Evolutionary conservation across 2,113 vertebrate species (phyloP).

Genomic region (Drymodes brunneopygia): DNA sequence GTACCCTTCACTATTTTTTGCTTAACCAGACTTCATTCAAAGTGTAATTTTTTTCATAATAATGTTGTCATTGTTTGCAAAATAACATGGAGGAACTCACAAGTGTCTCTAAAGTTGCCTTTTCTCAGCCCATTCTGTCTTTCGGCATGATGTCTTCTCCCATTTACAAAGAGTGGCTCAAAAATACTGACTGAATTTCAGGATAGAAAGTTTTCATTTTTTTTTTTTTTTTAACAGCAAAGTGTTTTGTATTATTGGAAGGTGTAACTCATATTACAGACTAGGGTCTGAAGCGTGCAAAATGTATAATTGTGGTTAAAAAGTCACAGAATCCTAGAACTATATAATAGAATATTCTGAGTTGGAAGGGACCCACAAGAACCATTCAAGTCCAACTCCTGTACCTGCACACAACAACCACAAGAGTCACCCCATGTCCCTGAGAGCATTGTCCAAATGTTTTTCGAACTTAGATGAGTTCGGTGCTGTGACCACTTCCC

Average conservation of each 20-base stretch:
- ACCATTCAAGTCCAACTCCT: not conserved
- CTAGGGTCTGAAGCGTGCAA: not conserved
- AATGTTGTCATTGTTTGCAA: not conserved
- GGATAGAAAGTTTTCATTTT: not conserved
- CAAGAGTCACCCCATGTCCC: not conserved
- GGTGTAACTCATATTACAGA: not conserved
- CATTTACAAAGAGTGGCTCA: not conserved
- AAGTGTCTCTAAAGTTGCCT: not conserved
- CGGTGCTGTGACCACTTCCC: not conserved
- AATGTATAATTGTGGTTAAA: not conserved
- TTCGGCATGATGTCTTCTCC: not conserved
- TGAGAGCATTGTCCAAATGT: not conserved
- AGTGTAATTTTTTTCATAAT: not conserved
- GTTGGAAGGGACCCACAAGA: not conserved
- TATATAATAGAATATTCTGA: not conserved
- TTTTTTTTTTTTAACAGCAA: not conserved
- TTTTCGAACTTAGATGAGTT: not conserved
- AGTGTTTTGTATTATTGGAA: not conserved
- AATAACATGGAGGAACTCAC: not conserved
- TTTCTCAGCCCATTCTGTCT: not conserved
- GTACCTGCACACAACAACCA: not conserved
- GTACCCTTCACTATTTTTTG: slow-evolving; percentile 48
- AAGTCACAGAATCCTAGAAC: not conserved
- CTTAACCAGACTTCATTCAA: slow-evolving; percentile 21
- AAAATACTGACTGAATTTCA: not conserved